These are phyloP conservation scores for Eristalis tenax DNA, from an alignment of 2,888 invertebrate genomes.

Conservation along the genomic window DNA sequence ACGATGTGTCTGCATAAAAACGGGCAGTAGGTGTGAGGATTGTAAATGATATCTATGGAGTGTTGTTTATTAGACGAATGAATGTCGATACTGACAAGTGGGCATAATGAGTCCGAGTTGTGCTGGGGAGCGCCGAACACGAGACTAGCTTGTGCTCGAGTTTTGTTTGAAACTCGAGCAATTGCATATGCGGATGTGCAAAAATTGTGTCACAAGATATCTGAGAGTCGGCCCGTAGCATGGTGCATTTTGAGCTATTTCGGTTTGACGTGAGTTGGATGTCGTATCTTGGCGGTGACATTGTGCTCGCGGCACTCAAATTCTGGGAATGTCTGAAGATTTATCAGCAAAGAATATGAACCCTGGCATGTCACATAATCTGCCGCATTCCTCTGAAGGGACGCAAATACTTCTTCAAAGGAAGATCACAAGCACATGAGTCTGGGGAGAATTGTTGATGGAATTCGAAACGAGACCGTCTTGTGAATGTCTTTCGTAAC, in stretches of 20 bases:
- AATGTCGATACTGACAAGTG: not conserved
- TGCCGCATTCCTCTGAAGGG: not conserved
- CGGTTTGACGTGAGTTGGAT: not conserved
- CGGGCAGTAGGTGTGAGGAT: not conserved
- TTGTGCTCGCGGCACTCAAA: not conserved
- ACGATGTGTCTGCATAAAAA: no score
- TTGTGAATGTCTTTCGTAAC: no score
- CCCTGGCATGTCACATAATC: not conserved
- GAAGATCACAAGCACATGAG: not conserved
- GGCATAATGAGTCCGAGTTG: not conserved
- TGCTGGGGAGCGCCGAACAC: not conserved
- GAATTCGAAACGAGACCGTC: no score
- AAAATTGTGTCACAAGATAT: not conserved
- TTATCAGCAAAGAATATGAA: not conserved
- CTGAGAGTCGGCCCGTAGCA: not conserved
- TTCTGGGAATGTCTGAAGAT: not conserved
- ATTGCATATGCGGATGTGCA: not conserved
- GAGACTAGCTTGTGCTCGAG: not conserved
- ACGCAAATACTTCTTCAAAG: not conserved
- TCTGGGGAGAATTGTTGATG: no score
- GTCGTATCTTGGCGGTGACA: not conserved
- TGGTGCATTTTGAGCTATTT: no score
- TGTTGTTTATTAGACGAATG: constrained; percentile 16
- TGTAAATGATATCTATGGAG: constrained; percentile 1
- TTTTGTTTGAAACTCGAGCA: not conserved